These are phyloP conservation scores for Pungitius pungitius DNA, from an alignment of 2,113 vertebrate genomes.

Conservation along the genomic window DNA sequence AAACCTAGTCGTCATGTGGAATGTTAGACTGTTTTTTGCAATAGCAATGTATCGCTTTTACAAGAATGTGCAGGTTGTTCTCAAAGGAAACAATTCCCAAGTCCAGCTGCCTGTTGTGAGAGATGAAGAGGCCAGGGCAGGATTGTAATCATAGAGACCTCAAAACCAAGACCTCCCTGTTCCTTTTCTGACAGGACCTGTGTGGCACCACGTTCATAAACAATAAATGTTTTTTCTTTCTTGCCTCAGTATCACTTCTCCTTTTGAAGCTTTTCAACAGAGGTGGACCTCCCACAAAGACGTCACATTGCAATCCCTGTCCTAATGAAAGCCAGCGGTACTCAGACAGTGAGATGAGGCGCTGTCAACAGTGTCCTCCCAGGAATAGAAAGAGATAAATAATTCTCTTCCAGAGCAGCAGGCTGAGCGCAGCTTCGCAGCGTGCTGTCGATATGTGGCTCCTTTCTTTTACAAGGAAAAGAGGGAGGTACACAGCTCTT, in stretches of 20 bases:
- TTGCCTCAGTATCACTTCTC: conserved; percentile 64
- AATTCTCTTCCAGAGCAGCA: conserved; percentile 60
- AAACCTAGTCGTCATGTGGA: conserved; percentile 79
- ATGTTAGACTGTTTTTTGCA: conserved; percentile 79
- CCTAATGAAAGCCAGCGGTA: conserved; percentile 69
- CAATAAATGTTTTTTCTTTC: conserved; percentile 85
- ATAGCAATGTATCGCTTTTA: conserved; percentile 79
- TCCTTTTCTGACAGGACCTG: conserved; percentile 74
- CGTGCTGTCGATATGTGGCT: conserved; percentile 44
- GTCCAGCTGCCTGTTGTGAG: conserved; percentile 56
- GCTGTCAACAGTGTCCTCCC: conserved; percentile 64
- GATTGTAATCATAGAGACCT: conserved; percentile 69
- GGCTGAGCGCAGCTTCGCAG: conserved; percentile 40
- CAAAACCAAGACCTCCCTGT: conserved; percentile 73
- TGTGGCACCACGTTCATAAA: conserved; percentile 76
- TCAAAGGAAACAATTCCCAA: conserved; percentile 62
- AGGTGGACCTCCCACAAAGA: conserved; percentile 47
- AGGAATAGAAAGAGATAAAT: conserved; percentile 72
- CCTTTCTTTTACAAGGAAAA: conserved; percentile 34
- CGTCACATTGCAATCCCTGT: conserved; percentile 50
- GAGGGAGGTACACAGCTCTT: conserved; percentile 39
- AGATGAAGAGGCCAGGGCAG: conserved; percentile 44
- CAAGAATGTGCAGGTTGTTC: conserved; percentile 75
- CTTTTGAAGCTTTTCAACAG: conserved; percentile 54
- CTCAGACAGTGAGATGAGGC: conserved; percentile 69